Base-by-base conservation (phyloP, 2,113 vertebrate species). In the Hippocampus zosterae region DNA sequence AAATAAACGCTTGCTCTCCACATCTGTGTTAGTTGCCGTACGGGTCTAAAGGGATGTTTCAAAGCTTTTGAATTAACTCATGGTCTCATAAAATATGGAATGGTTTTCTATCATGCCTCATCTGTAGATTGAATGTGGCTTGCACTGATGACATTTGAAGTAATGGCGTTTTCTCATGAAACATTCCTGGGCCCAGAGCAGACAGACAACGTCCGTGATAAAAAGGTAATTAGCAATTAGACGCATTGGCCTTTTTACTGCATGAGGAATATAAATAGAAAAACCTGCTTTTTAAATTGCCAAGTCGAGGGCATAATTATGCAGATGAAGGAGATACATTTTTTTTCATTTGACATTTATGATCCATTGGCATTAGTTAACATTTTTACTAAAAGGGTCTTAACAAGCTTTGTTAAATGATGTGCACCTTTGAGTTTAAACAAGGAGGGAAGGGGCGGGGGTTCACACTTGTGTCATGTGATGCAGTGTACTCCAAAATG, bases 11-110 rank as follows among this genome's bases (percentile, higher is more conserved):
- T 75, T 23, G 55, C 66, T 56, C 62, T 64, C 64, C 55, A 13
- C 68, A 73, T 78, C 61, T 75, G 79, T 79, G 79, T 85, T 73
- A 75, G 70, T 53, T 72, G 59, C 57, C 76, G 70, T 55, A 77
- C 65, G 70, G 69, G 68, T 76, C 70, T 71, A 75, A 42, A 8
- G 70, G 69, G 74, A 78, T 4, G 63, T 63, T 70, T 76, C 63
- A 68, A 65, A 70, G 70, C 70, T 75, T 69, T 60, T 41, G 71
- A 77, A 72, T 78, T 61, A 70, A 75, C 74, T 73, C 63, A 70
- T 7, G 63, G 50, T 53, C 70, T 41, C 46, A 72, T 84, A 21
- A 73, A 80, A 75, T 72, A 71, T 80, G 81, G 73, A 80, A 80
- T 78, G 74, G 71, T 64, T 80, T 70, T 75, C 41, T 80, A 66